Percentiles rank a stretch among this genome's conserved stretches.
Conservation (phyloP, 2,888 invertebrate genomes). For the Heliconius hortense region DNA sequence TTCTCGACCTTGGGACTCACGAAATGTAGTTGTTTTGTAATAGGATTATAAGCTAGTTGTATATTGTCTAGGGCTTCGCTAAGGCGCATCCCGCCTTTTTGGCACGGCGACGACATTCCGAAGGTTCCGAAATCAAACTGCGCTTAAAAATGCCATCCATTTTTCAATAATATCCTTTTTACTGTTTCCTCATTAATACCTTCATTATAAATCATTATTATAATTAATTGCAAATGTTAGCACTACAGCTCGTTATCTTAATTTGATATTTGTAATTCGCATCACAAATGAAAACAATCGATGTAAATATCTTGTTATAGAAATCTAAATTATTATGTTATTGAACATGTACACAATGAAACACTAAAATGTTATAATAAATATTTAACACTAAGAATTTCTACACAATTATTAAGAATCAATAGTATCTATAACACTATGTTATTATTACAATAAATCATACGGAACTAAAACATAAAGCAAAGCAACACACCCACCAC, state of each 20-base stretch:
- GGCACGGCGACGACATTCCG: constrained; percentile 72
- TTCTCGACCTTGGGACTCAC: constrained; percentile 76
- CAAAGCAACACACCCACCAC: constrained; percentile 75
- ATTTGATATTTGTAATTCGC: constrained; percentile 40
- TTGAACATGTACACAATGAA: constrained; percentile 21
- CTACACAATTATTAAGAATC: constrained; percentile 32
- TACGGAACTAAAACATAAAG: constrained; percentile 50
- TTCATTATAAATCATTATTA: constrained; percentile 38
- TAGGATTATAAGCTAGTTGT: constrained; percentile 88
- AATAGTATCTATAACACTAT: constrained; percentile 40
- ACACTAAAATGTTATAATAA: constrained; percentile 16
- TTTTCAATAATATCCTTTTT: constrained; percentile 43
- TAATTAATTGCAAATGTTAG: constrained; percentile 35
- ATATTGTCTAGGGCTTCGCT: constrained; percentile 88
- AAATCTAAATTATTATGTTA: constrained; percentile 30
- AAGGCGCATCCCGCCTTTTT: constrained; percentile 82
- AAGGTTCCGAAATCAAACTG: constrained; percentile 50
- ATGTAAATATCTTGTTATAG: constrained; percentile 36
- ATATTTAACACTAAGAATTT: constrained; percentile 36
- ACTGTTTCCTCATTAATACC: constrained; percentile 31
- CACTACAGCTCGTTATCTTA: constrained; percentile 35
- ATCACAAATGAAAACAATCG: constrained; percentile 41
- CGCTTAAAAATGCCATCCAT: constrained; percentile 59
- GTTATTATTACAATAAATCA: constrained; percentile 51
- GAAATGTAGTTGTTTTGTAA: constrained; percentile 87